Evolutionary conservation across 2,888 invertebrate genomes (phyloP).

Genomic region (Fissipunctia ypsillon): DNA sequence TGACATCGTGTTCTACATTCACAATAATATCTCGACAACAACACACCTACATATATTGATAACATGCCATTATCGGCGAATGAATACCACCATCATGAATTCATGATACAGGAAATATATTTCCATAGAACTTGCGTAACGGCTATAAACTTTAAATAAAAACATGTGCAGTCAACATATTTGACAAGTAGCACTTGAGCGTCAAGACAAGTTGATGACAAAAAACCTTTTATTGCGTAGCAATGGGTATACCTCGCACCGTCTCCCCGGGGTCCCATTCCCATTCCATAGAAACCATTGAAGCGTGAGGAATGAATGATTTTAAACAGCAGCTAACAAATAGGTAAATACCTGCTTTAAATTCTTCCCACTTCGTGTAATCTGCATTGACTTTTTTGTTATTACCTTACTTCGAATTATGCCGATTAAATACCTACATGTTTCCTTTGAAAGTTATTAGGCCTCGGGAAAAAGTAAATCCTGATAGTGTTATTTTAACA

Average conservation of each 20-base stretch:
- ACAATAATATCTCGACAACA: slow-evolving; percentile 14
- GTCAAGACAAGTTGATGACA: slow-evolving; percentile 73
- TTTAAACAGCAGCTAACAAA: slow-evolving; percentile 79
- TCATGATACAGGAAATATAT: neutral
- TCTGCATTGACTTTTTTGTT: slow-evolving; percentile 65
- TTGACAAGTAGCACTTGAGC: slow-evolving; percentile 68
- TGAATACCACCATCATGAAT: slow-evolving; percentile 1
- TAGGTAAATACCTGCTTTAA: slow-evolving; percentile 78
- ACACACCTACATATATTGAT: slow-evolving; percentile 25
- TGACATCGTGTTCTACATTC: slow-evolving; percentile 16
- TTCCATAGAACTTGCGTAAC: slow-evolving; percentile 25
- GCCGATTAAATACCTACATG: neutral
- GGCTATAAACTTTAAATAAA: slow-evolving; percentile 20
- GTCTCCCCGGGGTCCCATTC: slow-evolving; percentile 79
- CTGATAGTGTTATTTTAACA: neutral
- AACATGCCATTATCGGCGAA: slow-evolving; percentile 16
- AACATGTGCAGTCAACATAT: slow-evolving; percentile 33
- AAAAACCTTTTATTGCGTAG: slow-evolving; percentile 74
- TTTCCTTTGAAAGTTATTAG: slow-evolving; percentile 16
- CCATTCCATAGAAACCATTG: slow-evolving; percentile 81
- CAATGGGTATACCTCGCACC: slow-evolving; percentile 80
- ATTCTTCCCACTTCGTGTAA: slow-evolving; percentile 73
- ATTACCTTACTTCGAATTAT: slow-evolving; percentile 16
- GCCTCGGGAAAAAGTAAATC: neutral
- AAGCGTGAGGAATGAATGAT: slow-evolving; percentile 85